Base-by-base conservation (phyloP, 2,888 invertebrate genomes). In the Clanis bilineata region DNA sequence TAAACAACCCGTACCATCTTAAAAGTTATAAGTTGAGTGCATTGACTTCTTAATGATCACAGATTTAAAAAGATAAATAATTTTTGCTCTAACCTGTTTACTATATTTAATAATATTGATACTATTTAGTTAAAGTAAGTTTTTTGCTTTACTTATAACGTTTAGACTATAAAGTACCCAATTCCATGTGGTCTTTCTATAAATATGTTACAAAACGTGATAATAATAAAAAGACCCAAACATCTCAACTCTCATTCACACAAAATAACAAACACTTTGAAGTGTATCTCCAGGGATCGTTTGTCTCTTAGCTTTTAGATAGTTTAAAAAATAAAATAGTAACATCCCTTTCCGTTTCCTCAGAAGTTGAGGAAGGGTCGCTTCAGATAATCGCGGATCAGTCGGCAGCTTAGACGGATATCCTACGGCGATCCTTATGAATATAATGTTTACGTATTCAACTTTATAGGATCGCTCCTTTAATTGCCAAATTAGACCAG, bases 291-390 rank as follows among this genome's bases (percentile, higher is more conserved):
- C 72, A 28, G 51, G 66, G 66, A 73, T 67, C 70, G 70, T 71
- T 74, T 69, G 66, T 67, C 70, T 69, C 68, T 70, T 73, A 68
- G 63, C 61, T 59, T 64, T 61, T 69, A 63, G 68, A 70, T 75
- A 65, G 72, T 69, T 73, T 74, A 77, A 82, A 82, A 82, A 79
- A 76, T 77, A 71, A 64, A 69, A 68, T 68, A 74, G 72, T 71
- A 80, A 79, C 82, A 79, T 84, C 81, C 80, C 69, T 79, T 84
- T 85, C 85, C 85, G 83, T 73, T 80, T 81, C 76, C 77, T 72
- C 61, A 61, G 64, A 65, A 65, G 63, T 68, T 65, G 32, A 54
- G 32, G 36, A 56, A 66, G 62, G 61, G 69, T 69, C 68, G 76
- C 70, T 73, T 74, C 75, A 75, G 78, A 75, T 76, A 73, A 79